Evolutionary conservation across 1,140 invertebrate genomes (phyloP).

Genomic region (Drosophila funebris): DNA sequence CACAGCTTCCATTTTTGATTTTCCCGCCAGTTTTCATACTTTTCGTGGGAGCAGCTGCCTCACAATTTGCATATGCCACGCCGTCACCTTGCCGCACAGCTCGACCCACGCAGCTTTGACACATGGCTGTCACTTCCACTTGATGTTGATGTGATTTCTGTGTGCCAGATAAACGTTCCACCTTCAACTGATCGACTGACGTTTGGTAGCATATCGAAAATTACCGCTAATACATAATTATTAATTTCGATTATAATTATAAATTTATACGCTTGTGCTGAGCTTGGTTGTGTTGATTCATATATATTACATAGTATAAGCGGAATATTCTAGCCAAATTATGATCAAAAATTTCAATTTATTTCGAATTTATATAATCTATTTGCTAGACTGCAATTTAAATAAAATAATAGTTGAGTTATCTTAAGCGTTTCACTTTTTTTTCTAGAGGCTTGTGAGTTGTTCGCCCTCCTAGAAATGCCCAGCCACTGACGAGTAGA

Average conservation of each 20-base stretch:
- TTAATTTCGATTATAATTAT: conserved; percentile 42
- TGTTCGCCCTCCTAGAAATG: background rate
- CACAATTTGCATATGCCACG: conserved; percentile 31
- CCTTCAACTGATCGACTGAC: conserved; percentile 12
- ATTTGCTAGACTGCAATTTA: background rate
- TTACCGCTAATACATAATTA: conserved; percentile 31
- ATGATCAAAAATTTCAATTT: background rate
- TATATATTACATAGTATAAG: background rate
- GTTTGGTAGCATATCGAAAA: conserved; percentile 65
- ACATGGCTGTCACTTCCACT: conserved; percentile 60
- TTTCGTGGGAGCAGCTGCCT: conserved; percentile 36
- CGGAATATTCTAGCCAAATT: too few species aligned
- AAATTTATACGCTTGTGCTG: conserved; percentile 35
- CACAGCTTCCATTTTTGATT: conserved; percentile 64
- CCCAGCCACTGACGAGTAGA: conserved; percentile 24
- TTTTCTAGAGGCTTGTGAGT: background rate
- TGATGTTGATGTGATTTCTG: conserved; percentile 40
- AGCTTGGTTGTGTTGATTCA: background rate
- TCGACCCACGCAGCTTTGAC: conserved; percentile 66
- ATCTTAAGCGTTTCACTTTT: conserved; percentile 22
- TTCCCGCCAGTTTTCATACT: conserved; percentile 37
- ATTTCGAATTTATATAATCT: background rate
- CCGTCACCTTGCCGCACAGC: conserved; percentile 37
- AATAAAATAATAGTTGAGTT: background rate
- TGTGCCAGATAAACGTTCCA: conserved; percentile 34